Conservation (phyloP, 2,113 vertebrate species). For the Peromyscus leucopus region DNA sequence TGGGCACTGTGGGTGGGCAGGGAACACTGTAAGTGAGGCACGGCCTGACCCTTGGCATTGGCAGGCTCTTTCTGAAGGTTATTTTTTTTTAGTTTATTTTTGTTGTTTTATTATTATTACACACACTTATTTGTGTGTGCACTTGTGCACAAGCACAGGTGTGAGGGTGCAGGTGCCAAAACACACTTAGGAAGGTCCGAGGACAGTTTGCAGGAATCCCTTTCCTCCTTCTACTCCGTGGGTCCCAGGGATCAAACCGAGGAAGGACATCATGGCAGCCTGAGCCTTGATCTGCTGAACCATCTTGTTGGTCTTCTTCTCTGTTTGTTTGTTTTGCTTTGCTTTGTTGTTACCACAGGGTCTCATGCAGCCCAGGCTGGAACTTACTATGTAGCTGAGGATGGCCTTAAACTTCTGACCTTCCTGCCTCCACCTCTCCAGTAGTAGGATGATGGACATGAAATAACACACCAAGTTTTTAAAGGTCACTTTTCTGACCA, state of each 20-base stretch:
- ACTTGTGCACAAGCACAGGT: background rate
- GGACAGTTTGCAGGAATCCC: background rate
- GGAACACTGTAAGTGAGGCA: background rate
- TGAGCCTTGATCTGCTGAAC: rapidly evolving
- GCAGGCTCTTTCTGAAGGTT: background rate
- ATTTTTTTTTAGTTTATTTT: background rate
- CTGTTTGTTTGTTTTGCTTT: background rate
- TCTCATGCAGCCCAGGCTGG: background rate
- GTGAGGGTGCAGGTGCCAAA: background rate
- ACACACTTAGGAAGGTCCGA: background rate
- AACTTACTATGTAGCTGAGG: background rate
- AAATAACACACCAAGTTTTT: background rate
- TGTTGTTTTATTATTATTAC: background rate
- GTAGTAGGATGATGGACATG: too few relatives aligned
- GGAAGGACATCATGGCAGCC: too few relatives aligned
- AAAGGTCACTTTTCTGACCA: background rate
- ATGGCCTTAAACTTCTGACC: background rate
- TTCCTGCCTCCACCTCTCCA: background rate
- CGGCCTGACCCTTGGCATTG: background rate
- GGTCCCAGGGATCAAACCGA: background rate
- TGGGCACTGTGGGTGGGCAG: background rate
- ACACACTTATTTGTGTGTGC: background rate
- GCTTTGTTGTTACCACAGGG: background rate
- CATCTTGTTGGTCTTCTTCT: background rate
- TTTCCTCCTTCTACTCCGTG: background rate